Evolutionary conservation across 2,113 vertebrate species (phyloP), one percentile per base, ranked within the genome.

Genomic region (Phaethornis superciliosus): DNA sequence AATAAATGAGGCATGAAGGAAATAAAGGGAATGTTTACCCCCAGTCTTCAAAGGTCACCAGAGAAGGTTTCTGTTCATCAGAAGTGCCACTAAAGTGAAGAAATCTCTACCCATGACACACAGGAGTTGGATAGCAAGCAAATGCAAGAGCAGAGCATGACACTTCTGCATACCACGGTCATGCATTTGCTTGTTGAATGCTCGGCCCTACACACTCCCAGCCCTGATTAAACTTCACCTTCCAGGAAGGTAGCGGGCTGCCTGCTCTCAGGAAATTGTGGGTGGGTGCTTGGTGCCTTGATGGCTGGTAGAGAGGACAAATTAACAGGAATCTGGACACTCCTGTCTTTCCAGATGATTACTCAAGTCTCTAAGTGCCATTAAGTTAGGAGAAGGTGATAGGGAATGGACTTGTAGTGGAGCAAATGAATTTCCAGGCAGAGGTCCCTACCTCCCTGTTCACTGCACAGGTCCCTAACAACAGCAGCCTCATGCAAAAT

Each of bases 271-370:
- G 33, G 44, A 58, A 80, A 56, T 7, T 56, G 20, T 1, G 3
- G 28, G 80, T 68, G 62, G 3, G 35, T 79, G 56, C 52, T 52
- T 32, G 24, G 27, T 91, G 91, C 85, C 60, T 82, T 77, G 21
- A 76, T 9, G 28, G 60, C 47, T 67, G 9, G 5, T 17, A 5
- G 44, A 84, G 23, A 81, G 2, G 13, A 22, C n/a, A 60, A 81
- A 78, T 75, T 64, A 83, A 37, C 82, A 64, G 80, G 69, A 88
- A 97, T 93, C 90, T 67, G 40, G 72, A 81, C 40, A n/a, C 32
- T 91, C 93, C 69, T 93, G 85, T 77, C 81, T 54, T 92, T 81
- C 91, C 15, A 12, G 82, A 28, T 69, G 54, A 81, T 76, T 90
- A 69, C 44, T 79, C 32, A 59, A 60, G 72, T 92, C 76, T 88